These are phyloP conservation scores for Rhynchotus rufescens DNA, from an alignment of 2,797 vertebrate genomes.

Conservation along the genomic window DNA sequence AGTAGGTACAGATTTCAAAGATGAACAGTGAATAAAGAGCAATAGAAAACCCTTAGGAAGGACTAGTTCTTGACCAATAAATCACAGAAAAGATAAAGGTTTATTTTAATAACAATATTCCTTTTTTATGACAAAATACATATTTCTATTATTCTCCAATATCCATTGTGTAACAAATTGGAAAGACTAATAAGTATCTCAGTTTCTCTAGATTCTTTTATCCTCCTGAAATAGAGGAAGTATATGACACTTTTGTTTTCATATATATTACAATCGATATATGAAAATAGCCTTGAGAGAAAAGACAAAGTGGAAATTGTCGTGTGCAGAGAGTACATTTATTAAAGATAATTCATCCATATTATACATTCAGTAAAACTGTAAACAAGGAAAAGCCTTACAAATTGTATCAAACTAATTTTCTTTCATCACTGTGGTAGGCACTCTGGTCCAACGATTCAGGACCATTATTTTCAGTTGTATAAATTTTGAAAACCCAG, in stretches of 20 bases:
- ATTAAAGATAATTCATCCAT: neutral
- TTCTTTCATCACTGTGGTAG: neutral
- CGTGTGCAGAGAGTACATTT: neutral
- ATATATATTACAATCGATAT: neutral
- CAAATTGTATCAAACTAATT: neutral
- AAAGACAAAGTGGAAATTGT: neutral
- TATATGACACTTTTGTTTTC: neutral
- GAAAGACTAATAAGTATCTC: neutral
- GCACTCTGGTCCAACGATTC: neutral
- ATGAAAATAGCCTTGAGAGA: neutral
- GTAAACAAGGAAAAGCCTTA: neutral
- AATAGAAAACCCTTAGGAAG: neutral
- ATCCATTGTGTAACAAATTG: neutral
- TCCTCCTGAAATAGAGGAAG: neutral
- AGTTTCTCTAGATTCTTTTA: neutral
- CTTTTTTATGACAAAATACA: neutral
- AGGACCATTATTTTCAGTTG: neutral
- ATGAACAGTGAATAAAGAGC: neutral
- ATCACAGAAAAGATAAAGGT: neutral
- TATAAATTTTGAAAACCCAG: neutral
- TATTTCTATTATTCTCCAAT: neutral
- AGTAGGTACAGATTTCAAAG: neutral
- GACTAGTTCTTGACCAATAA: neutral
- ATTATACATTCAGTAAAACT: neutral
- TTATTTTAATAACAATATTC: neutral